Conservation (phyloP, 1,140 invertebrate genomes). For the Musca vetustissima region DNA sequence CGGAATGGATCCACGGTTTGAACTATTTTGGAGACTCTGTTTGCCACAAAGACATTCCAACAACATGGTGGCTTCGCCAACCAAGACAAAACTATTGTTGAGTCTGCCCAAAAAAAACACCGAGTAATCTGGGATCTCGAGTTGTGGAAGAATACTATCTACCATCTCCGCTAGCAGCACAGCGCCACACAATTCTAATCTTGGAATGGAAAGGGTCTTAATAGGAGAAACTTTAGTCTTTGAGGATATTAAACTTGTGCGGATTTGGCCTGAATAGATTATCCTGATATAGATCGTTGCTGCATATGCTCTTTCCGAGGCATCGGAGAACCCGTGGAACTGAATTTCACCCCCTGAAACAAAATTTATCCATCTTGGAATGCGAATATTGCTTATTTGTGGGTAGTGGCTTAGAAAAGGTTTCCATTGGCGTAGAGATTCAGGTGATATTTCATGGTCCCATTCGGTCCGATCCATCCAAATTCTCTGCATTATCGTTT, state of each 20-base stretch:
- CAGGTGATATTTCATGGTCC: slow-evolving; percentile 37
- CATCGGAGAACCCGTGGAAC: slow-evolving; percentile 38
- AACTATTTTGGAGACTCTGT: slow-evolving; percentile 38
- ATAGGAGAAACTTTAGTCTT: slow-evolving; percentile 29
- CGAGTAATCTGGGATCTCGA: neutral
- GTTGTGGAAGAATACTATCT: neutral
- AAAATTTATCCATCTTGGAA: neutral
- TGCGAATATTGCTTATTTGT: neutral
- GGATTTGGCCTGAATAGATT: neutral
- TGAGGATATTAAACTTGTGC: slow-evolving; percentile 25
- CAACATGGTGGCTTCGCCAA: slow-evolving; percentile 11
- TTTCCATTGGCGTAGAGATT: neutral
- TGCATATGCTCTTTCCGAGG: slow-evolving; percentile 38
- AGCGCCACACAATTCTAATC: slow-evolving; percentile 33
- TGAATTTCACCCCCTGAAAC: slow-evolving; percentile 24
- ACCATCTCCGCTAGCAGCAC: slow-evolving; percentile 26
- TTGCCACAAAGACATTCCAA: slow-evolving; percentile 44
- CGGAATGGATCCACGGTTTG: slow-evolving; percentile 25
- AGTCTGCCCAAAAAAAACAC: slow-evolving; percentile 25
- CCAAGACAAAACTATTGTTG: slow-evolving; percentile 29
- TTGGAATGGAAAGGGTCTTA: slow-evolving; percentile 27
- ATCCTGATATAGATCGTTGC: slow-evolving; percentile 46
- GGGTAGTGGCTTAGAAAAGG: neutral
- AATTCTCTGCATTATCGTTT: slow-evolving; percentile 35
- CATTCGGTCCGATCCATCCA: slow-evolving; percentile 46